Base-by-base conservation (phyloP, 2,797 vertebrate species). In the Xerus rutilus region DNA sequence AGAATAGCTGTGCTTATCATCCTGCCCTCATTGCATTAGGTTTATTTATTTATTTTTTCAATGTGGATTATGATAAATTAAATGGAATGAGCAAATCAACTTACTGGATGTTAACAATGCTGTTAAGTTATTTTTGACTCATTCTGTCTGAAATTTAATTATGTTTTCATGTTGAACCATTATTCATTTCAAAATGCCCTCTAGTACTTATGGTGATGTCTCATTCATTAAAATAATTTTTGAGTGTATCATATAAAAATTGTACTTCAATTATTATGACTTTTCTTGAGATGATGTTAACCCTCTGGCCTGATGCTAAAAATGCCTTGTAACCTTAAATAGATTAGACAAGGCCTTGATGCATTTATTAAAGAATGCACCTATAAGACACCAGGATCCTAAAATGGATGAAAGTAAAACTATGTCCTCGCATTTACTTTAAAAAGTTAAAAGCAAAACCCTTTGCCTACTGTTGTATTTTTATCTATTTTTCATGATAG, bases 201-300 rank as follows among this genome's bases (percentile, higher is more conserved):
- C n/a, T 76, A 5, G n/a, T 70, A 49, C 88, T 97, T 77, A n/a
- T n/a, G n/a, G 83, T 82, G 72, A 65, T 96, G 43, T 64, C 28
- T 69, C 7, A 95, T 81, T 94, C 43, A 96, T 32, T 87, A 84
- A 18, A 91, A 62, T 81, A 92, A 89, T 94, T 89, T 87, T 96
- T 91, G 74, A 96, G 47, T 84, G 45, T 83, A 89, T 93, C 82
- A 92, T 67, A 89, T 88, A 93, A 95, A 96, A 97, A 87, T 81
- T 96, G 15, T 92, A 86, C 77, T 94, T 96, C 57, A 82, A 21
- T 95, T 96, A 93, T 85, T 93, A 30, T 13, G 25, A 20, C 28
- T 2, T 21, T 89, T 30, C 32, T 35, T 84, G 57, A 65, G n/a
- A 52, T 20, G 20, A 84, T 3, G 2, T 82, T 94, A 96, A 43